These are phyloP conservation scores for Struthidea cinerea DNA, from an alignment of 2,113 vertebrate species.

Conservation along the genomic window DNA sequence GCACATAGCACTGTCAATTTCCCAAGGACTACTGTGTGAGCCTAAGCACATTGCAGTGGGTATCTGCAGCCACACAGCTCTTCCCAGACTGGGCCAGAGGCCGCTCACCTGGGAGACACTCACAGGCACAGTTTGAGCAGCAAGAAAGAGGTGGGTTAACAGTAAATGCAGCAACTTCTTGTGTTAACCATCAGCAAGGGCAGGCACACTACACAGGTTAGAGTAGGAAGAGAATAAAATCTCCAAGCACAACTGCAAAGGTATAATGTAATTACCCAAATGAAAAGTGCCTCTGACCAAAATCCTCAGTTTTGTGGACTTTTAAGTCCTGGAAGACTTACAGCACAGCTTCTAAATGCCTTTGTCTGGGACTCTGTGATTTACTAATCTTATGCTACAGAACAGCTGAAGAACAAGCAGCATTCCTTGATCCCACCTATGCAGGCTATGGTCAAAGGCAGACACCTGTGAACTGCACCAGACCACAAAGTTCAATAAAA, in stretches of 20 bases:
- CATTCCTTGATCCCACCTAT: background rate
- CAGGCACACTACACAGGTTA: background rate
- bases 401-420: background rate
- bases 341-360: background rate
- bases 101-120: background rate
- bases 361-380: background rate
- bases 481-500: background rate
- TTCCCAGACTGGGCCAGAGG: background rate
- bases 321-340: background rate
- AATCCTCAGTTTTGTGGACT: background rate
- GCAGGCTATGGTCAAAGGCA: background rate
- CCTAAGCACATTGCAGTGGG: background rate
- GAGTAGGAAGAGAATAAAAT: background rate
- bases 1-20: accelerated
- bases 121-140: background rate
- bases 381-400: background rate
- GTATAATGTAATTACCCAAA: background rate
- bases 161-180: background rate
- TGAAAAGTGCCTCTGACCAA: background rate
- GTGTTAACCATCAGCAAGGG: background rate
- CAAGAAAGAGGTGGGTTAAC: background rate
- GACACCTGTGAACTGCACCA: background rate
- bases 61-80: background rate
- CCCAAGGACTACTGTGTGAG: background rate
- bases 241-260: background rate